phyloP scores from a whole-genome alignment of 2,888 invertebrate species.

The Cristatella mucedo region DNA sequence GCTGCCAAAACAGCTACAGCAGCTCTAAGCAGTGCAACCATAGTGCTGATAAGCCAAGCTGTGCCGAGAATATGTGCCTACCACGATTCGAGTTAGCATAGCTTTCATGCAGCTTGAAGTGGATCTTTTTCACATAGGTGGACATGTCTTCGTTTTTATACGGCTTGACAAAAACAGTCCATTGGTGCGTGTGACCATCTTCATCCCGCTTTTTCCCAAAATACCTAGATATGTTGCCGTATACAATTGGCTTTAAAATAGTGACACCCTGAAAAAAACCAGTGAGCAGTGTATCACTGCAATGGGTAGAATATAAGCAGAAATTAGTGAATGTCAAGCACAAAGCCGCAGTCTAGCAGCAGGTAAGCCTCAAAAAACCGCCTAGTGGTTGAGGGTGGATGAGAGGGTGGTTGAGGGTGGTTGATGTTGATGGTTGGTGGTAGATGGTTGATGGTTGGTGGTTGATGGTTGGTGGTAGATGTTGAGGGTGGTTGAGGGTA shows the following conservation, averaged over 20 bases:
- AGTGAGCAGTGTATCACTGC: no score
- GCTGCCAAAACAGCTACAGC: no score
- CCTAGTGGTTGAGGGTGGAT: no score
- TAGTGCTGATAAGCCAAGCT: neutral
- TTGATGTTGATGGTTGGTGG: no score
- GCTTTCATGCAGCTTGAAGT: conserved; percentile 93
- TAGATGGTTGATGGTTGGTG: no score
- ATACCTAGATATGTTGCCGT: conserved; percentile 84
- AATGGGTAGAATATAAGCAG: no score
- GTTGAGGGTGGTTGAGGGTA: no score
- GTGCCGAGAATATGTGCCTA: conserved; percentile 13
- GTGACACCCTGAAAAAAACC: conserved; percentile 29
- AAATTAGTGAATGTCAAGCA: no score
- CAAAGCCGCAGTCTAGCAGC: no score
- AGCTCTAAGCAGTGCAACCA: neutral
- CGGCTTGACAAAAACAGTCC: conserved; percentile 92
- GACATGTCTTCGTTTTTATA: conserved; percentile 71
- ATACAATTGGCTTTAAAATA: conserved; percentile 80
- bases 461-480: no score
- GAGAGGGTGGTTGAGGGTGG: no score
- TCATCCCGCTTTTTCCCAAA: conserved; percentile 91
- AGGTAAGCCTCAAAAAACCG: no score
- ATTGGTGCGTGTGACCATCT: conserved; percentile 95
- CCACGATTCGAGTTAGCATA: conserved; percentile 76
- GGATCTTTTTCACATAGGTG: conserved; percentile 77